Percentiles rank a stretch among this genome's conserved stretches.
phyloP scores from a whole-genome alignment of 2,797 vertebrate species.

The Holocentrus rufus region DNA sequence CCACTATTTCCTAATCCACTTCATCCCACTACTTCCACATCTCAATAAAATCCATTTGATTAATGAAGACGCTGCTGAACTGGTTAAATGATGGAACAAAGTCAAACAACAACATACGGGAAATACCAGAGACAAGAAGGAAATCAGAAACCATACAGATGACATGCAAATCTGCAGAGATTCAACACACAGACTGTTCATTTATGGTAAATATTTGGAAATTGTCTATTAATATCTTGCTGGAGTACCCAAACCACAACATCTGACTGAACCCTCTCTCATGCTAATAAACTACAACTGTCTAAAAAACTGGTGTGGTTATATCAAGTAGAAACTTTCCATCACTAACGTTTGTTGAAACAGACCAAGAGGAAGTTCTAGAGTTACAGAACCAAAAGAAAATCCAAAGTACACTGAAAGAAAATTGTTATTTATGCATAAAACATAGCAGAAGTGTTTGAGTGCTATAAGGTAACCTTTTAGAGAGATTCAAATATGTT shows the following conservation, averaged over 20 bases:
- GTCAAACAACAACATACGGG: too few relatives aligned
- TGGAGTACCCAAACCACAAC: not conserved
- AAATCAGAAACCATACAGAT: too few relatives aligned
- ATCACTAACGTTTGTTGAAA: not conserved
- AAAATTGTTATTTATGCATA: slow-evolving; percentile 39
- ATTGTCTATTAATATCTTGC: too few relatives aligned
- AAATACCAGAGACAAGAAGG: too few relatives aligned
- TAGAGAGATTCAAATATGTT: slow-evolving; percentile 23
- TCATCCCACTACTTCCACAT: too few relatives aligned
- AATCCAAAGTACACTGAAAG: slow-evolving; percentile 2
- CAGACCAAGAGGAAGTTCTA: not conserved
- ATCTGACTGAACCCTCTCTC: not conserved
- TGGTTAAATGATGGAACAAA: too few relatives aligned
- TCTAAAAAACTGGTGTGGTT: not conserved
- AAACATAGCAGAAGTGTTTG: slow-evolving; percentile 30
- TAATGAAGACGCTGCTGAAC: too few relatives aligned
- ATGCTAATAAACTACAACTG: not conserved
- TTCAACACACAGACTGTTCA: not conserved
- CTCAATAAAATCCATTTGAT: too few relatives aligned
- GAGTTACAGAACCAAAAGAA: not conserved
- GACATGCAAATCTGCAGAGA: not conserved
- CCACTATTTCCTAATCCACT: too few relatives aligned
- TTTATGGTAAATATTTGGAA: not conserved
- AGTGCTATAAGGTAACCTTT: slow-evolving; percentile 42
- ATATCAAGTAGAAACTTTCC: not conserved